Evolutionary conservation across 2,888 invertebrate species (phyloP), one percentile per base, ranked within the genome.

Genomic region (Cheilosia impressa): DNA sequence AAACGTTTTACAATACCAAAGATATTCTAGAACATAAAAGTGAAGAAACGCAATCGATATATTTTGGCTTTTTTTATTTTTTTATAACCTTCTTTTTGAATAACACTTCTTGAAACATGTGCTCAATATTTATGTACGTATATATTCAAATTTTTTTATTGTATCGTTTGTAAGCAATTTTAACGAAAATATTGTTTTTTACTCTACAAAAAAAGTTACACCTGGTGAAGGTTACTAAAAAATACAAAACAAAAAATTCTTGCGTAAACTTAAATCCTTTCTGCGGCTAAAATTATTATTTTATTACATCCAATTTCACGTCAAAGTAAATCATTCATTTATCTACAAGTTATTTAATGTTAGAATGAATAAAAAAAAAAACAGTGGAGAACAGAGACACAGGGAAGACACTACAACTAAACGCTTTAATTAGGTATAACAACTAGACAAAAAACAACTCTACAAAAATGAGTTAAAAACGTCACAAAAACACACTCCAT

Each of bases 391-490:
- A 73, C 43, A 73, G 13, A 31, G 47, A n/a, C 57, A 75, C 34
- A 65, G 47, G 65, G 45, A 55, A 66, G 58, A 69, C 15, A 27
- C 58, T 76, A 82, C 19, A 79, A 84, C 84, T 84, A 84, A 79
- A 60, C 75, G 75, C 66, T 66, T 76, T 57, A 75, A 65, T 52
- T 50, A 6, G 13, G n/a, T 68, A 31, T 84, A 84, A 84, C 79
- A 84, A 84, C 85, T 81, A 85, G 76, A 76, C 81, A 85, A 85
- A 81, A 85, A 85, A 85, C 85, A 85, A 85, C 85, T 85, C 85
- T 85, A 85, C 85, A 85, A 85, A 85, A 85, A 85, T 85, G 85
- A 85, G 85, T 85, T 81, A 72, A 81, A 77, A 81, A 66, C 76
- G 45, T 62, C 66, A 66, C 53, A 72, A 72, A 75, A 72, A 81